Percentiles rank a stretch among this genome's conserved stretches.
Conservation (phyloP, 2,888 invertebrate genomes). For the Rutpela maculata region DNA sequence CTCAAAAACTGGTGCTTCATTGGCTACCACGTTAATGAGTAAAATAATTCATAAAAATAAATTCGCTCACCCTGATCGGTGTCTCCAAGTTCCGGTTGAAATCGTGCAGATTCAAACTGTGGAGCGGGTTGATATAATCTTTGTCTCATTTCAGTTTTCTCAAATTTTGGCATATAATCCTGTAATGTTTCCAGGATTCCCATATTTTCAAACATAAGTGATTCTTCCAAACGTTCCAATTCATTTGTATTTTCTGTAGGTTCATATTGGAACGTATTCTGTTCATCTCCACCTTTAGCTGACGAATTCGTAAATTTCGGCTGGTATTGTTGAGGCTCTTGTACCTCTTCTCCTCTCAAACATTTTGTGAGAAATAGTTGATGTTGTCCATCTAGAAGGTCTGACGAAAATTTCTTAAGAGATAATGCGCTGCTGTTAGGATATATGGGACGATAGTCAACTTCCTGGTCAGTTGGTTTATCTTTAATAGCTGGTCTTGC, state of each 20-base stretch:
- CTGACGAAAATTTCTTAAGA: background rate
- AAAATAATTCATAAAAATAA: background rate
- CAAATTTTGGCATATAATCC: no score
- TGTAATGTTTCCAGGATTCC: no score
- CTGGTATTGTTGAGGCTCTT: background rate
- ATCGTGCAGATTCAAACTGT: background rate
- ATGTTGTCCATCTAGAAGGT: background rate
- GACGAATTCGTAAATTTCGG: background rate
- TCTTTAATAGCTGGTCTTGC: background rate
- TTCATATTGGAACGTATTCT: background rate
- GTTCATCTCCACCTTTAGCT: background rate
- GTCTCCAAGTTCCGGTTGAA: background rate
- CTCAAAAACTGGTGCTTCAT: no score
- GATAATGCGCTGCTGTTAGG: background rate
- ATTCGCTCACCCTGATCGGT: background rate
- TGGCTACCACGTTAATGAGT: no score
- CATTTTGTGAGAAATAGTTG: background rate
- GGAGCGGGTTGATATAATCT: background rate
- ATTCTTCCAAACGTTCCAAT: background rate
- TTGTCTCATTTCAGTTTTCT: no score
- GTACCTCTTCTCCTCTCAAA: background rate
- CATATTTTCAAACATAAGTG: background rate
- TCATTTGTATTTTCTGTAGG: no score
- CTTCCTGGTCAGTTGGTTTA: background rate
- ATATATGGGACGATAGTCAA: background rate